phyloP scores from a whole-genome alignment of 92 coral and sea anemone species.

The Metridium senile region DNA sequence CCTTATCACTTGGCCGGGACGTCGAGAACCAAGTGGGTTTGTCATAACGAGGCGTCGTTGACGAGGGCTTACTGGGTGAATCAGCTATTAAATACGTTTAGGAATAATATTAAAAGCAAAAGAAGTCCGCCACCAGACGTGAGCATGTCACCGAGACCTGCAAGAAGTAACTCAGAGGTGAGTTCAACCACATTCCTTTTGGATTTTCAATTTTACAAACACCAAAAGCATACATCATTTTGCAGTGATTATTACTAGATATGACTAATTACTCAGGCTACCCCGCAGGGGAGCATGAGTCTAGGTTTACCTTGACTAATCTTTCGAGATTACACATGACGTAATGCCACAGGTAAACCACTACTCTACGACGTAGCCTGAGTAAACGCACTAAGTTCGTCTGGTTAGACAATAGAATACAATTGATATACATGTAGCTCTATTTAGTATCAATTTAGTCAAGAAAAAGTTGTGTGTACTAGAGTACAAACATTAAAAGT shows the following conservation, averaged over 20 bases:
- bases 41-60: conserved; percentile 94
- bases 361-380: too few species aligned
- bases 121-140: conserved; percentile 12
- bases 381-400: too few species aligned
- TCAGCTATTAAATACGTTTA: conserved; percentile 77
- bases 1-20: conserved; percentile 98
- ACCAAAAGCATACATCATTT: not conserved
- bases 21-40: conserved; percentile 85
- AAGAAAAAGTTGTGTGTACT: too few species aligned
- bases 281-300: too few species aligned
- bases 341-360: too few species aligned
- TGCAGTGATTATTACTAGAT: not conserved
- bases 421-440: too few species aligned
- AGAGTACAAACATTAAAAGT: too few species aligned
- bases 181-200: conserved; percentile 20
- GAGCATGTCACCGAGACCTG: conserved; percentile 31
- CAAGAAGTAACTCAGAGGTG: conserved; percentile 59
- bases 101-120: conserved; percentile 73
- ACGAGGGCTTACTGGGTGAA: conserved; percentile 96
- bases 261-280: too few species aligned
- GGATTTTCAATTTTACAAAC: not conserved
- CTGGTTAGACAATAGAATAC: too few species aligned
- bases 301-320: not conserved
- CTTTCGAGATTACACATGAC: too few species aligned
- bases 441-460: too few species aligned